Conservation (phyloP, 1,140 invertebrate species). For the Cyrtorhinus lividipennis region DNA sequence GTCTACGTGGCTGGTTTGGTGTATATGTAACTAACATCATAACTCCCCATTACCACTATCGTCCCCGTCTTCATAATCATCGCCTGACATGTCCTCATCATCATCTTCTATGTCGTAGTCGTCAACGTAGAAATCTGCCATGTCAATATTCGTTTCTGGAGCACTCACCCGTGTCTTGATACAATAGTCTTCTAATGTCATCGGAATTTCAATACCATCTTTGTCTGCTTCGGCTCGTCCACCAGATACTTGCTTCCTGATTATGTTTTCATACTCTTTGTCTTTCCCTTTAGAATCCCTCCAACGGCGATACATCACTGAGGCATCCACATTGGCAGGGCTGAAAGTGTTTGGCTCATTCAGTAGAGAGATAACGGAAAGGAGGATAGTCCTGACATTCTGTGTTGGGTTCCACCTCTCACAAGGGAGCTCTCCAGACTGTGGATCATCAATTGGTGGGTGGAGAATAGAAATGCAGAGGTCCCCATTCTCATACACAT, state of each 20-base stretch:
- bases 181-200: conserved; percentile 96
- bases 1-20: too few relatives aligned
- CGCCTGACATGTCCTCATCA: conserved; percentile 40
- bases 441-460: conserved; percentile 96
- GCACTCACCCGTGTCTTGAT: conserved; percentile 77
- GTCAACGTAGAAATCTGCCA: conserved; percentile 88
- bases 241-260: conserved; percentile 94
- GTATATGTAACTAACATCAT: conserved; percentile 21
- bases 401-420: conserved; percentile 99
- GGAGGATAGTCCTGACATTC: conserved; percentile 92
- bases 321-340: conserved; percentile 98
- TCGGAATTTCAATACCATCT: conserved; percentile 91
- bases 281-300: conserved; percentile 95
- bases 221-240: conserved; percentile 88
- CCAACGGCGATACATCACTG: conserved; percentile 98
- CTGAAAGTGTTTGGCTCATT: conserved; percentile 99
- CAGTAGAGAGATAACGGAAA: conserved; percentile 95
- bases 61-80: conserved; percentile 52
- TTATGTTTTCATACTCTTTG: conserved; percentile 99
- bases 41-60: conserved; percentile 63
- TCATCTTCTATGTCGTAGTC: conserved; percentile 65
- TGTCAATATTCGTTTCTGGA: conserved; percentile 60
- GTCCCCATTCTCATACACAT: conserved; percentile 99
- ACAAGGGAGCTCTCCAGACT: conserved; percentile 94
- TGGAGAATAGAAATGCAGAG: conserved; percentile 99